Evolutionary conservation across 2,113 vertebrate genomes (phyloP).

Genomic region (Tichodroma muraria): DNA sequence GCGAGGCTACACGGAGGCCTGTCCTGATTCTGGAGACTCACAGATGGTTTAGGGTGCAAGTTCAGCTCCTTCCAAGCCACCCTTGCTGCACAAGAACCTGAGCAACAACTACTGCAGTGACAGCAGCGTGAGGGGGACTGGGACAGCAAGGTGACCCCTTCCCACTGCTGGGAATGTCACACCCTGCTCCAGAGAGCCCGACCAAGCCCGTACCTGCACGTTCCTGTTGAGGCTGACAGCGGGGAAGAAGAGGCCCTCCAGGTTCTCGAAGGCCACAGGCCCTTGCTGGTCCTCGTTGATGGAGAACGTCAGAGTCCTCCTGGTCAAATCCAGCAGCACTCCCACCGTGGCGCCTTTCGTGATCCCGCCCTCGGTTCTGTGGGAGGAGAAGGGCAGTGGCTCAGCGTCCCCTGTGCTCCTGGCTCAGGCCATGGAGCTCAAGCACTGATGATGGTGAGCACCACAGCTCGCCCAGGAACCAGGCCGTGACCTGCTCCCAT

Average conservation of each 20-base stretch:
- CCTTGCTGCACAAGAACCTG: not conserved
- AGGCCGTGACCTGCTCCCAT: not conserved
- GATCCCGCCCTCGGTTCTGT: constrained; percentile 93
- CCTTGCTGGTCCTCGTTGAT: constrained; percentile 99
- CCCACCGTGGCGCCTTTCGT: constrained; percentile 89
- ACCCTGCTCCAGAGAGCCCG: not conserved
- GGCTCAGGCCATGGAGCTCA: not conserved
- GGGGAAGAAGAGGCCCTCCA: constrained; percentile 92
- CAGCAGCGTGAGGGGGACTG: fast-evolving
- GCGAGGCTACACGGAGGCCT: not conserved
- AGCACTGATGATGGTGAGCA: not conserved
- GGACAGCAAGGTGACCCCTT: not conserved
- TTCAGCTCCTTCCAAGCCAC: not conserved
- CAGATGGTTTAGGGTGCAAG: not conserved
- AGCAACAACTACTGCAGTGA: not conserved
- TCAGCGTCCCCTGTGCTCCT: not conserved
- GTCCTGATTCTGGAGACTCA: not conserved
- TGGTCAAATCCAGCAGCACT: constrained; percentile 87
- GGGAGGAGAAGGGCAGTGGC: not conserved
- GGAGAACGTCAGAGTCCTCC: constrained; percentile 89
- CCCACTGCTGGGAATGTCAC: fast-evolving
- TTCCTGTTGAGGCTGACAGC: constrained; percentile 97
- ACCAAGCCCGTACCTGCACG: constrained; percentile 79
- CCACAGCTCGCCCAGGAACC: not conserved
- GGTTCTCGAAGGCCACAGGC: constrained; percentile 88